Conservation (phyloP, 1,140 invertebrate genomes). For the Pararge aegeria region DNA sequence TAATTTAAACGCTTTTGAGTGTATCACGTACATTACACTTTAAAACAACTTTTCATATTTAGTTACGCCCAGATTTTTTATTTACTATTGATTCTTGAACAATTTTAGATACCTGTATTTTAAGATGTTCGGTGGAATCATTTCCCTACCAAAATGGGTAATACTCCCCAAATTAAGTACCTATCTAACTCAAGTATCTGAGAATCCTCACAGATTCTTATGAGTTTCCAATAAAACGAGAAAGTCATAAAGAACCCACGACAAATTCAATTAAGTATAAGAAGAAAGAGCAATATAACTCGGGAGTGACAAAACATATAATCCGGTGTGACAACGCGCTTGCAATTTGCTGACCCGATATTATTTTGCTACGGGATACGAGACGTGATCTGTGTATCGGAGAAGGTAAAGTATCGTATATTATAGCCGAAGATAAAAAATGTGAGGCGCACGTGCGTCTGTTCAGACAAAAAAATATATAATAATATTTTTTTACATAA, state of each 20-base stretch:
- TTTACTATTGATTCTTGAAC: too few relatives aligned
- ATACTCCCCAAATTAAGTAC: too few relatives aligned
- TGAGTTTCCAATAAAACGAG: background rate
- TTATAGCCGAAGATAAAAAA: conserved; percentile 23
- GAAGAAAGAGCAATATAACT: conserved; percentile 15
- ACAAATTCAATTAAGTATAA: conserved; percentile 3
- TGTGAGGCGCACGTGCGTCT: conserved; percentile 10
- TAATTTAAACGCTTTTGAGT: too few relatives aligned
- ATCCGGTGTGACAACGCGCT: conserved; percentile 16
- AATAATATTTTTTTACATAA: background rate
- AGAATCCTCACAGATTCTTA: background rate
- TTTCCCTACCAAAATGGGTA: too few relatives aligned
- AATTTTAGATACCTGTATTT: too few relatives aligned
- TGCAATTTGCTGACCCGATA: conserved; percentile 25
- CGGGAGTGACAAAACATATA: conserved; percentile 19
- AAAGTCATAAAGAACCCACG: conserved; percentile 1
- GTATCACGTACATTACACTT: too few relatives aligned
- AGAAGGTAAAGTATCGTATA: background rate
- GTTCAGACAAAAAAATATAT: too few relatives aligned
- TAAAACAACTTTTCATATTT: too few relatives aligned
- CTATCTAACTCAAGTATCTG: too few relatives aligned
- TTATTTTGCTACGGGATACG: conserved; percentile 23
- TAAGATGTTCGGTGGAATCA: too few relatives aligned
- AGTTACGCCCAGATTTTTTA: too few relatives aligned
- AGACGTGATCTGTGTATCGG: conserved; percentile 16